Evolutionary conservation across 2,888 invertebrate species (phyloP), one percentile per base, ranked within the genome.

Genomic region (Antheraea assamensis): DNA sequence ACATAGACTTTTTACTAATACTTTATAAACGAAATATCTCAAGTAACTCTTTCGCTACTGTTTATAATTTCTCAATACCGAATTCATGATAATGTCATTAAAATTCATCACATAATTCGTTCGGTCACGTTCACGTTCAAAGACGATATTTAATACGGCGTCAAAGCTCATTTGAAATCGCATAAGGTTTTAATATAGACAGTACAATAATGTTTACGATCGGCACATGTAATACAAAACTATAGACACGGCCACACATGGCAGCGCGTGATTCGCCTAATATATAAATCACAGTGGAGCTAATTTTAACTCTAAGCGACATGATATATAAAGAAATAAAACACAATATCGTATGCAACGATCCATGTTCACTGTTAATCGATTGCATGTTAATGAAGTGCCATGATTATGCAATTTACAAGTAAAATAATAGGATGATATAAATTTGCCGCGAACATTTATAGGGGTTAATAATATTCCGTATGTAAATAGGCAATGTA

Each of bases 161-260:
- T 66, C 61, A 71, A 24, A 35, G 71, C 80, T 84, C 81, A 85
- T 87, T 86, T 82, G 78, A 78, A 85, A 81, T 79, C 81, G 78
- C 78, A 82, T 81, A 83, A 84, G 83, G 84, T 82, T 77, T 71
- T 74, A 77, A 76, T 81, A 78, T 77, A 84, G 86, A 85, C 85
- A 85, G 81, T 77, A 85, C 87, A 87, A 88, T 87, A 81, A 87
- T 85, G 85, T 87, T 89, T 86, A 88, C 78, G 83, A 81, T 76
- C 58, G 76, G 76, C 80, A 85, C 77, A 82, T 84, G 84, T 81
- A 83, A 87, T 87, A 83, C 78, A 84, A 82, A 82, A 86, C 84
- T 83, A 85, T 83, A 79, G 80, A 81, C 79, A 78, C 75, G 81
- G 82, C 85, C 85, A 86, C 84, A 82, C 83, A 87, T 79, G 80